phyloP scores from a whole-genome alignment of 2,888 invertebrate species.

The Mycalesis mineus region DNA sequence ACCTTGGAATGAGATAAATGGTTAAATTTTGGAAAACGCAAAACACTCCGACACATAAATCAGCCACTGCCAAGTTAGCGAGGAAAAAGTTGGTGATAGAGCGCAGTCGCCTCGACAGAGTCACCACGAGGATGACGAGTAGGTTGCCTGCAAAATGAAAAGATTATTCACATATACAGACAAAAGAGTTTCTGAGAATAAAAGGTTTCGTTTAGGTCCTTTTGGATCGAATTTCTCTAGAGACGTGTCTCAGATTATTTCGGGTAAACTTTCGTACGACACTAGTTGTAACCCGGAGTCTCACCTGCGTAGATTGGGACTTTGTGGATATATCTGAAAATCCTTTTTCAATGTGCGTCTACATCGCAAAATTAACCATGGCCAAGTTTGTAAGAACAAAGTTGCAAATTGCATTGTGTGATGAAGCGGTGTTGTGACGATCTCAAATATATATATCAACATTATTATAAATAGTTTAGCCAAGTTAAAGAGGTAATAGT shows the following conservation, averaged over 20 bases:
- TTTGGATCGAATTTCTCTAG: background rate
- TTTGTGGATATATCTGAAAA: no score
- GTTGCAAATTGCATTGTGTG: no score
- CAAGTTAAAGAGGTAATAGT: no score
- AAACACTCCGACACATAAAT: slow-evolving; percentile 94
- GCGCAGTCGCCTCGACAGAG: slow-evolving; percentile 87
- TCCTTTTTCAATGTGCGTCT: no score
- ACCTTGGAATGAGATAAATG: slow-evolving; percentile 87
- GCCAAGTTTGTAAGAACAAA: no score
- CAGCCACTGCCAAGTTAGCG: slow-evolving; percentile 93
- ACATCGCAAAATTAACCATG: no score
- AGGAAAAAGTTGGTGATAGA: slow-evolving; percentile 95
- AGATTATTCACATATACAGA: background rate
- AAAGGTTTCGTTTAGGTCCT: background rate
- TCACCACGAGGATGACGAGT: slow-evolving; percentile 91
- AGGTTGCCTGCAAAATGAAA: slow-evolving; percentile 84
- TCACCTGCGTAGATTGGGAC: no score
- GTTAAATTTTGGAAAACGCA: slow-evolving; percentile 94
- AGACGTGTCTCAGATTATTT: background rate
- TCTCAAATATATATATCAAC: no score
- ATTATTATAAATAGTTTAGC: no score
- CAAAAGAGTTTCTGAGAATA: background rate
- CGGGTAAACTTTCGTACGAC: background rate
- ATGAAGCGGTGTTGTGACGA: no score
- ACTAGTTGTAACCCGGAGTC: no score